Conservation (phyloP, 1,140 invertebrate genomes). For the Mycetomoellerius zeteki region DNA sequence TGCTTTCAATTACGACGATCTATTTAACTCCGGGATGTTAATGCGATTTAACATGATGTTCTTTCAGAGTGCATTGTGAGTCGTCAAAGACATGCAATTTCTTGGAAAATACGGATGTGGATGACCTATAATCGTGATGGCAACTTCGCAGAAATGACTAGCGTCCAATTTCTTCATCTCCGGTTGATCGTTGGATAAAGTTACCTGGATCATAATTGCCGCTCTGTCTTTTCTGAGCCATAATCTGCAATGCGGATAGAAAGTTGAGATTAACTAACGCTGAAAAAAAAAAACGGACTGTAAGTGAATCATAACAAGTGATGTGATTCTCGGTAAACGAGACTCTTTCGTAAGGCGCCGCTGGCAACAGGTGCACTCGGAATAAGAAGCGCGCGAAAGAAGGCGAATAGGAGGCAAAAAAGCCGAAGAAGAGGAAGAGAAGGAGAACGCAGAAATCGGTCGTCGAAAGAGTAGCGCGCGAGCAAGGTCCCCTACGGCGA, state of each 20-base stretch:
- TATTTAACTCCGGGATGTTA: background rate
- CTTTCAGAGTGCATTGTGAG: background rate
- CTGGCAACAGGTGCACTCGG: slow-evolving; percentile 39
- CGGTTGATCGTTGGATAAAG: background rate
- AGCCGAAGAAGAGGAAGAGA: background rate
- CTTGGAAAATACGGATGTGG: background rate
- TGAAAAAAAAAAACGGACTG: background rate
- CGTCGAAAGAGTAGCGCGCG: slow-evolving; percentile 32
- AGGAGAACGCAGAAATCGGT: slow-evolving; percentile 26
- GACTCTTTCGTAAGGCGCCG: slow-evolving; percentile 1
- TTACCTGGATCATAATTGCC: background rate
- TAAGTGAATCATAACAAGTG: slow-evolving; percentile 12
- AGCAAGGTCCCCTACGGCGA: slow-evolving; percentile 35
- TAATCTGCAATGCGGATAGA: background rate
- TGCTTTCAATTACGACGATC: background rate
- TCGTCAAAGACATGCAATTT: background rate
- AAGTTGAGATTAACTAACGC: background rate
- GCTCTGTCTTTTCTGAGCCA: background rate
- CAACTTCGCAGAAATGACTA: background rate
- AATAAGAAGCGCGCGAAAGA: slow-evolving; percentile 27
- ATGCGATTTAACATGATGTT: background rate
- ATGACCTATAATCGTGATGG: background rate
- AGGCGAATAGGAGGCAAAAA: background rate
- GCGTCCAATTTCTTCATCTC: background rate
- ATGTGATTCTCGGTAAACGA: background rate